Conservation (phyloP, 2,797 vertebrate genomes). For the Falco cherrug region DNA sequence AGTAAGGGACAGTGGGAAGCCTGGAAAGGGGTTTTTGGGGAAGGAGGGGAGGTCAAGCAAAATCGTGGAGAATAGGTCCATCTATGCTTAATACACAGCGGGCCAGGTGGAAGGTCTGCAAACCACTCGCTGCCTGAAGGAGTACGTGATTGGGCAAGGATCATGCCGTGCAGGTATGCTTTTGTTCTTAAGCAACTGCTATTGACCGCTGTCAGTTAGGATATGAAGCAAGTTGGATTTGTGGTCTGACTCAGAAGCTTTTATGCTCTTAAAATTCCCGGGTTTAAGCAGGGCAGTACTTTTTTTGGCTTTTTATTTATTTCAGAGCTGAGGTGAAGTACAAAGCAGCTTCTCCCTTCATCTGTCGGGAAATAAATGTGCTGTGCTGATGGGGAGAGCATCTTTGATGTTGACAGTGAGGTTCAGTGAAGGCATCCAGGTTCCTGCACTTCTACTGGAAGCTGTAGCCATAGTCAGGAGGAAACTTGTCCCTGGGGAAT, state of each 20-base stretch:
- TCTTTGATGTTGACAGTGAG: not conserved
- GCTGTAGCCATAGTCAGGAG: not conserved
- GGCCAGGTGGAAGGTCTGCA: not conserved
- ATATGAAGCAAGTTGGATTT: not conserved
- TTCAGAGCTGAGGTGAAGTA: not conserved
- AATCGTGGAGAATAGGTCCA: not conserved
- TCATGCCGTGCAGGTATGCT: not conserved
- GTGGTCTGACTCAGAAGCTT: not conserved
- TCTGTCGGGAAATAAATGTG: not conserved
- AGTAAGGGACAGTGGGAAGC: not conserved
- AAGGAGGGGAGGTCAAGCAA: not conserved
- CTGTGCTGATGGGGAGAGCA: not conserved
- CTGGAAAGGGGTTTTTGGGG: not conserved
- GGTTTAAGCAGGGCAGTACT: not conserved
- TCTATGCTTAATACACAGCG: accelerated
- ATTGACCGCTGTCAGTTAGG: not conserved
- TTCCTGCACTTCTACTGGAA: not conserved
- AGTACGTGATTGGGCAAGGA: not conserved
- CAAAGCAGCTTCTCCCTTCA: not conserved
- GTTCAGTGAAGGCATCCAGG: not conserved
- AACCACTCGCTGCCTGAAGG: not conserved
- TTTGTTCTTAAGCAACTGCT: not conserved
- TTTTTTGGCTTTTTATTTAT: not conserved
- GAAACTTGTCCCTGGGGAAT: not conserved
- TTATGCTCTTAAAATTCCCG: not conserved